A percentile compares a stretch with the other conserved stretches of the same genome.
Evolutionary conservation across 2,888 invertebrate genomes (phyloP).

Genomic region (Mimumesa dahlbomi): DNA sequence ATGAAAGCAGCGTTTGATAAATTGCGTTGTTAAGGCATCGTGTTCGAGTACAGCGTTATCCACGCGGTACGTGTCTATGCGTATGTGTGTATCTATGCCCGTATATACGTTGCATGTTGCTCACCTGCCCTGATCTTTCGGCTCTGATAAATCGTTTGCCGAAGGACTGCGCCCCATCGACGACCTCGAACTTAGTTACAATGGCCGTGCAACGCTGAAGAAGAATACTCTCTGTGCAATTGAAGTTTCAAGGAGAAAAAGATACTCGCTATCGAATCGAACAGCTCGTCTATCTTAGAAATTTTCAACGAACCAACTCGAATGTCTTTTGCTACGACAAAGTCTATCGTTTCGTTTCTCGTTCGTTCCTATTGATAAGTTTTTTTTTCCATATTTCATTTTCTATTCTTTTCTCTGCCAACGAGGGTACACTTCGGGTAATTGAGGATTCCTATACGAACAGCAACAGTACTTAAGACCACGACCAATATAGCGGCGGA

Average conservation of each 20-base stretch:
- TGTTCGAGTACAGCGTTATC: conserved; percentile 65
- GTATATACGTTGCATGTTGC: conserved; percentile 49
- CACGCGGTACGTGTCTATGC: conserved; percentile 52
- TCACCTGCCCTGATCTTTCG: conserved; percentile 72
- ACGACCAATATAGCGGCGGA: conserved; percentile 42
- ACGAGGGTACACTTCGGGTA: conserved; percentile 13
- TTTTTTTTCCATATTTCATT: conserved; percentile 22
- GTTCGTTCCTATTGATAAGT: conserved; percentile 19
- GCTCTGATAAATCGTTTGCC: conserved; percentile 70
- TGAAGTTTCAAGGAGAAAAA: not conserved
- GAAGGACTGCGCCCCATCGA: conserved; percentile 58
- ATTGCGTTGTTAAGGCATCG: conserved; percentile 74
- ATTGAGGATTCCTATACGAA: conserved; percentile 54
- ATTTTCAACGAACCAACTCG: not conserved
- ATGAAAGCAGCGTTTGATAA: conserved; percentile 77
- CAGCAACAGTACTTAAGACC: conserved; percentile 34
- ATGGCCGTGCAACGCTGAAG: conserved; percentile 1
- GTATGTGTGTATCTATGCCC: conserved; percentile 34
- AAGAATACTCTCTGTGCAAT: conserved; percentile 7
- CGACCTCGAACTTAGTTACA: conserved; percentile 49
- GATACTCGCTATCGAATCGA: not conserved
- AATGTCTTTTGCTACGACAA: too few species aligned
- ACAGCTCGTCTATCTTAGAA: conserved; percentile 5
- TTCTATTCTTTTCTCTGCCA: too few species aligned
- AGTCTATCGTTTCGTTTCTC: not conserved